Percentiles rank a stretch among this genome's conserved stretches.
phyloP scores from a whole-genome alignment of 2,113 vertebrate genomes.

The Garra rufa region DNA sequence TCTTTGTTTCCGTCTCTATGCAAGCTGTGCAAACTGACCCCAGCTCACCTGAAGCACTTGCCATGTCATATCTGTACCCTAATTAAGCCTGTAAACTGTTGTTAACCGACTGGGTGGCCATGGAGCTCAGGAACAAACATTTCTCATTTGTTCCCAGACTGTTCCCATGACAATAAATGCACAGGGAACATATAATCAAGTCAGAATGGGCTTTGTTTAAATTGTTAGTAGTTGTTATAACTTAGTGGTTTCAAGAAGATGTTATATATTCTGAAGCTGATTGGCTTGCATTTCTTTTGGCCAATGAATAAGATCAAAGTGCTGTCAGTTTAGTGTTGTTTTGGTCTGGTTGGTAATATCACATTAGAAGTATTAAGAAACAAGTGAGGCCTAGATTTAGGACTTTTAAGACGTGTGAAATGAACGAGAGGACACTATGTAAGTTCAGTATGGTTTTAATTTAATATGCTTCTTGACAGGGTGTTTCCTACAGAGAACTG shows the following conservation, averaged over 20 bases:
- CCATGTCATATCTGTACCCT: conserved; percentile 2
- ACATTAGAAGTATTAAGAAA: background rate
- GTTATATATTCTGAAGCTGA: background rate
- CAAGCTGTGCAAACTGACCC: background rate
- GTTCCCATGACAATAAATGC: conserved; percentile 32
- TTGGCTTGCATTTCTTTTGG: background rate
- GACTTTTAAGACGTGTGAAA: background rate
- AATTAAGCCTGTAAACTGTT: conserved; percentile 20
- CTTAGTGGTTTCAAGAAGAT: no score
- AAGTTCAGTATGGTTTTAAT: background rate
- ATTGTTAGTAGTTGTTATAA: background rate
- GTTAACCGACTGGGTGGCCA: conserved; percentile 20
- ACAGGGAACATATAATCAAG: background rate
- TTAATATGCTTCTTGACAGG: conserved; percentile 27
- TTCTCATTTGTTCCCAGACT: background rate
- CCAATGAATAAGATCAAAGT: background rate
- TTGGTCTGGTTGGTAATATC: background rate
- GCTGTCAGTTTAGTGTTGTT: background rate
- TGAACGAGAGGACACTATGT: background rate
- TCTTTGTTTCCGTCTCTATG: background rate
- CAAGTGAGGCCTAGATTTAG: no score
- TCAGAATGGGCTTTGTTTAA: background rate
- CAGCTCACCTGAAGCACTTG: background rate
- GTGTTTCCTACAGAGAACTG: conserved; percentile 9
- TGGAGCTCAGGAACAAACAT: conserved; percentile 35